Base-by-base conservation (phyloP, 2,113 vertebrate species). In the Microtus ochrogaster region DNA sequence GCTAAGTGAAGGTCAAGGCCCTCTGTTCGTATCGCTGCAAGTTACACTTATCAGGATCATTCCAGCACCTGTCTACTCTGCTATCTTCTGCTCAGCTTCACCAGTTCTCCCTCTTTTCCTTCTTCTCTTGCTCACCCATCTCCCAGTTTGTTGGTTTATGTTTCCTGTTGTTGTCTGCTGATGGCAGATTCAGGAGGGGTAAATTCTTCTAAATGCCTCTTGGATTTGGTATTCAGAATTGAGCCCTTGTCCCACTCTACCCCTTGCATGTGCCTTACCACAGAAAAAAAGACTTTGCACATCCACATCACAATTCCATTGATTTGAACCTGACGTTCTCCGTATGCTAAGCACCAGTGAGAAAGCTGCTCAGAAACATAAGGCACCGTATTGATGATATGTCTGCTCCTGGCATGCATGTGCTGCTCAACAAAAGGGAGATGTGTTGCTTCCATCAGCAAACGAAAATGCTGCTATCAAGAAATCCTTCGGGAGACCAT, bases 181-280 rank as follows among this genome's bases (percentile, higher is more conserved):
- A 88, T 21, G 89, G 88, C 72, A 77, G 72, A 81, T 55, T 92
- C 81, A 41, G n/a, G 52, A 88, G 47, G 47, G 49, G 33, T 26
- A 93, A 65, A 90, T 61, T 87, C 47, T 94, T 92, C 84, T 68
- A 94, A 82, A 81, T 65, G 82, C 73, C 49, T 93, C 91, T 94
- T 65, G n/a, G 72, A 93, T 94, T 81, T 94, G 85, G 11, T 73
- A 89, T 90, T 96, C 61, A 94, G 65, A 90, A 49, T 91, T 91
- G 47, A 49, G 22, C 8, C 68, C 8, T 70, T 11, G 22, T n/a
- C 13, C 66, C 14, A 5, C 24, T 33, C 63, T 36, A 24, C 6
- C 11, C 17, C 44, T 65, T 36, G 21, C 28, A 47, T 81, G 49
- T 89, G n/a, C 63, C 61, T 95, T 84, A 41, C 63, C 44, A 85